Percentiles rank a stretch among this genome's conserved stretches.
Evolutionary conservation across 2,888 invertebrate genomes (phyloP).

Genomic region (Anodontia alba): DNA sequence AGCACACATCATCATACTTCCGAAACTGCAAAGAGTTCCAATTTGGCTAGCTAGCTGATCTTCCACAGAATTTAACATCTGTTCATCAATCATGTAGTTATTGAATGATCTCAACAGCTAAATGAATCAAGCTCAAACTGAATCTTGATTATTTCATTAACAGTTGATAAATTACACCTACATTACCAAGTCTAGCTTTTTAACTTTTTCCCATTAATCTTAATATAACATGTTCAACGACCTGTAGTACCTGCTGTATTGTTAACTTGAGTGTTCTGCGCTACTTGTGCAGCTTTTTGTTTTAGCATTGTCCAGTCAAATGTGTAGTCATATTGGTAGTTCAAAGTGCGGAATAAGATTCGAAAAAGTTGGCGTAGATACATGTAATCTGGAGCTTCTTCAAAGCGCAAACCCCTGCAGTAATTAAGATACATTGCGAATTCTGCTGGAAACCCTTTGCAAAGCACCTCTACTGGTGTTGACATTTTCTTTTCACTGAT

Average conservation of each 20-base stretch:
- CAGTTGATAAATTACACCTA: no score
- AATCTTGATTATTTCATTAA: no score
- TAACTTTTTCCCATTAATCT: no score
- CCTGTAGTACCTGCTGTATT: conserved; percentile 71
- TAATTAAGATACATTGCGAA: conserved; percentile 99
- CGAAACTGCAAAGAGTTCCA: no score
- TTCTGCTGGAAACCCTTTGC: conserved; percentile 99
- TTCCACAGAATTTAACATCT: no score
- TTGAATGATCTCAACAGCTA: no score
- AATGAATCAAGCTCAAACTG: no score
- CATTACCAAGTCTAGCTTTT: no score
- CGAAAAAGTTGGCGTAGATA: conserved; percentile 99
- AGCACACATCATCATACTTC: no score
- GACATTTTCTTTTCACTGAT: conserved; percentile 99
- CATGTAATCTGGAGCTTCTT: conserved; percentile 99
- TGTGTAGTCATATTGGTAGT: conserved; percentile 99
- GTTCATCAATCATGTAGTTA: no score
- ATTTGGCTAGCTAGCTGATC: no score
- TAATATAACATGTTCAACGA: conserved; percentile 38
- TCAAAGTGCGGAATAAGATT: conserved; percentile 99
- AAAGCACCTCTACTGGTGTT: conserved; percentile 98
- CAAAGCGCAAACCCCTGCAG: conserved; percentile 98
- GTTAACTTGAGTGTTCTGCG: conserved; percentile 70
- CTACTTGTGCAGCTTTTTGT: conserved; percentile 90
- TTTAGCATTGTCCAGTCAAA: conserved; percentile 99